Evolutionary conservation across 2,797 vertebrate genomes (phyloP), one percentile per base, ranked within the genome.

Genomic region (Malurus splendens): DNA sequence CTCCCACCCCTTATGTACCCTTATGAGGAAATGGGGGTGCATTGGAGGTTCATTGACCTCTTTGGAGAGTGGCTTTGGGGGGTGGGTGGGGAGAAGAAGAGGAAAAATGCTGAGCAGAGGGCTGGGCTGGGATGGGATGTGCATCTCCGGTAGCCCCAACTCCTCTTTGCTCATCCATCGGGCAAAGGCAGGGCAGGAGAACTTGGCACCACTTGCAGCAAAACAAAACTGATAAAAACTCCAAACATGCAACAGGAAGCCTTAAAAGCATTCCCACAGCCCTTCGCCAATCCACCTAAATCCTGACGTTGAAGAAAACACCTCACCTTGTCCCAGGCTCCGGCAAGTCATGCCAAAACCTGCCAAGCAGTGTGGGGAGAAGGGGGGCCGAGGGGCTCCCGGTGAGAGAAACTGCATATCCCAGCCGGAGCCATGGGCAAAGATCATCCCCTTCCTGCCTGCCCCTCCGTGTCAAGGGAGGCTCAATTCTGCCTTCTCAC

Each of bases 271-370:
- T 84, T 95, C 71, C 71, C 74, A 66, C 71, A 90, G 71, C 88
- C 71, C 59, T 83, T 28, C 67, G 87, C 88, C 92, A 91, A 92
- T 70, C 80, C 77, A 88, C 45, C 78, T 82, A 88, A 91, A 84
- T 88, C 86, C 93, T 81, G 83, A 90, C 61, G 89, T 95, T 83
- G 89, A 89, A 89, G 72, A 50, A 66, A 87, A 73, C 87, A 91
- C 82, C 61, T 61, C 71, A 91, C 84, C 82, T 94, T 13, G 42
- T 88, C 86, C 87, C 55, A 25, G 71, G 65, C 87, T 71, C 38
- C 0, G 0, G 42, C 19, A 36, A 90, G 72, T 77, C 89, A 15
- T 17, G 57, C 57, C 0, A 1, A 74, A 54, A 90, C 82, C 82
- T 77, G 82, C 89, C 13, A 0, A 33, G 75, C 66, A 3, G 30